These are phyloP conservation scores for Abrostola triplasia DNA, from an alignment of 2,888 invertebrate genomes.

Conservation along the genomic window DNA sequence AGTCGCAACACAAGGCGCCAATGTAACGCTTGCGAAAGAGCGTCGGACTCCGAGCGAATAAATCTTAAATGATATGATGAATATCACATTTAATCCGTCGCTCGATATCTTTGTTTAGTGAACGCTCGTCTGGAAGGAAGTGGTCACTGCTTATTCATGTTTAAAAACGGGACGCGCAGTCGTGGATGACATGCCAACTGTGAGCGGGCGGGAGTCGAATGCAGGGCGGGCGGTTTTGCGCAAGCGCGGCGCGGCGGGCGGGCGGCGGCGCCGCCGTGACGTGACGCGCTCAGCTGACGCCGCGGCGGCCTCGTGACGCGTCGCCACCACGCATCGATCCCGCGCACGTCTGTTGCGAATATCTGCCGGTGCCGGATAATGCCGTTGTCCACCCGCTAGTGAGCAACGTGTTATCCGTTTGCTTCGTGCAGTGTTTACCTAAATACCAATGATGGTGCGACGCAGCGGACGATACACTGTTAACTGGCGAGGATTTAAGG, in stretches of 20 bases:
- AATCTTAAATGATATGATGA: slow-evolving; percentile 26
- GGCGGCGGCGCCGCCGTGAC: slow-evolving; percentile 75
- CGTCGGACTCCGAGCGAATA: slow-evolving; percentile 38
- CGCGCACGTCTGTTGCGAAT: slow-evolving; percentile 68
- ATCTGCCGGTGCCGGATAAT: slow-evolving; percentile 65
- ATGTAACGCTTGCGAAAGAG: slow-evolving; percentile 52
- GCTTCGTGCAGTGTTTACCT: slow-evolving; percentile 54
- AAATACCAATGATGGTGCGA: slow-evolving; percentile 82
- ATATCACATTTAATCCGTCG: slow-evolving; percentile 30
- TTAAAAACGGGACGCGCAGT: slow-evolving; percentile 37
- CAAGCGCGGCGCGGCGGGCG: slow-evolving; percentile 73
- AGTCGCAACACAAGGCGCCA: slow-evolving; percentile 38
- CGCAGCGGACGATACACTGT: slow-evolving; percentile 86
- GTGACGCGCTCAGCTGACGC: slow-evolving; percentile 82
- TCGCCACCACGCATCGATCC: slow-evolving; percentile 73
- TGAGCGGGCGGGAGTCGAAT: slow-evolving; percentile 47
- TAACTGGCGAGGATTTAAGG: slow-evolving; percentile 86
- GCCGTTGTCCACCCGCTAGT: slow-evolving; percentile 62
- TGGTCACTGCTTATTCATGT: slow-evolving; percentile 33
- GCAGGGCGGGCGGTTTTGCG: slow-evolving; percentile 73
- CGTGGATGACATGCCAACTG: slow-evolving; percentile 49
- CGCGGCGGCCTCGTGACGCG: slow-evolving; percentile 76
- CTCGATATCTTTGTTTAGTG: slow-evolving; percentile 35
- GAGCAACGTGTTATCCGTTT: slow-evolving; percentile 58
- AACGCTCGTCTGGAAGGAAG: slow-evolving; percentile 27